Evolutionary conservation across 2,888 invertebrate species (phyloP), one percentile per base, ranked within the genome.

Genomic region (Alloscopus bannaensis): DNA sequence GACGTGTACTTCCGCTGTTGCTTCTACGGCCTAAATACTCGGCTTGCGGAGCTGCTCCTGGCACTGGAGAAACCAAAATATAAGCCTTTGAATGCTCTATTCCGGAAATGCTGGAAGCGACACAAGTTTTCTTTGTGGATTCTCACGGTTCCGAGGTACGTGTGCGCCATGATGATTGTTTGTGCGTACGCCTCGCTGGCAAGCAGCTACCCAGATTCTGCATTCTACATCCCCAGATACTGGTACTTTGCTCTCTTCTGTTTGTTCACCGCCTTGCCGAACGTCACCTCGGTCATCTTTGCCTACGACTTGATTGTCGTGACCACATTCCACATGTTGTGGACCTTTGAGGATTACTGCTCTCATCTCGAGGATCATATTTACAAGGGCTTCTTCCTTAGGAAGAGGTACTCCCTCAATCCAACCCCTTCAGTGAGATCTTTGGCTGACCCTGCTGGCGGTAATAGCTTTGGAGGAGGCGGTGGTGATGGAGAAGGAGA

Each of bases 271-370:
- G 77, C 50, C 1, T 28, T 81, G 3, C 77, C 81, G 3, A 31
- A 40, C n/a, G 59, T 71, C 0, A 18, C 72, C 16, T 69, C 81
- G 0, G 65, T 81, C 1, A 69, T 77, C 26, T 81, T 81, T 57
- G 81, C 77, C 1, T 81, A 77, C 28, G 77, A 77, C 45, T 60
- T 77, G 13, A 77, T 81, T 69, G 50, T 77, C 3, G 50, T 81
- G n/a, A 69, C 77, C 11, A 77, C 77, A 11, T 77, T 64, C 18
- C 69, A 81, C 57, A 69, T 72, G 50, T 26, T 81, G 40, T 75
- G 81, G 75, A 77, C 72, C 6, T 81, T 68, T 57, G 81, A 81
- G 52, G 68, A 72, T 47, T 81, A 64, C 55, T 81, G 81, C 40
- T 60, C 52, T 2, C 57, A 72, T 11, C 18, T 81, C 18, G 81